Base-by-base conservation (phyloP, 35 echinoderm and acorn worm genomes). In the Eucidaris tribuloides region DNA sequence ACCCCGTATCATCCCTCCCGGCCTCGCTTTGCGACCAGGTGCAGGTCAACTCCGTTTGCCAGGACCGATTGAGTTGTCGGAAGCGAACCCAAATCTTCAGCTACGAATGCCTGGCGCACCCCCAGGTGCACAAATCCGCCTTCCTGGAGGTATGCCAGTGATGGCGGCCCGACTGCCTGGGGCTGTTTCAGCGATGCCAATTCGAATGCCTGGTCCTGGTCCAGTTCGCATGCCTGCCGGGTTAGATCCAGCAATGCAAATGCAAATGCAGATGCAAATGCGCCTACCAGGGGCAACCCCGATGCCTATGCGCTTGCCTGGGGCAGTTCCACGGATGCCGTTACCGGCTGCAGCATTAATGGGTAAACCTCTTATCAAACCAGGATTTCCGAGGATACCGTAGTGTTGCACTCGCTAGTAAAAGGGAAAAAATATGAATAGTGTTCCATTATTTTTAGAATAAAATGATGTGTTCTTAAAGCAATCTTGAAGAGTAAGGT, bases 301-400 rank as follows among this genome's bases (percentile, higher is more conserved):
- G n/a, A 74, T 74, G 68, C 68, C 68, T 74, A n/a, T 7, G 38
- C 28, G 29, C 20, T 36, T 17, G 30, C 68, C 68, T 6, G 68
- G 68, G 38, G 68, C 28, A n/a, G 34, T 74, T 74, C 68, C 68
- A 25, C 38, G 68, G 44, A 74, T 74, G 68, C 68, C 68, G 20
- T 25, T 74, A 7, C 40, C 68, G 24, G 68, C 68, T 74, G 68
- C 68, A 42, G 68, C 68, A 25, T 40, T 74, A 2, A 74, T 74
- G 68, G 68, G 68, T 42, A 74, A 74, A 36, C 68, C 68, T 41
- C 36, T 74, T 24, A 41, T 74, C 41, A 74, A 74, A 36, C 68
- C 68, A 41, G 37, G 37, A 17, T 9, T 35, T 32, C 68, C 68
- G 9, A 74, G 68, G 44, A 35, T 74, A 9, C 68, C 68, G 7